Evolutionary conservation across 2,797 vertebrate species (phyloP).

Genomic region (Channallabes apus): DNA sequence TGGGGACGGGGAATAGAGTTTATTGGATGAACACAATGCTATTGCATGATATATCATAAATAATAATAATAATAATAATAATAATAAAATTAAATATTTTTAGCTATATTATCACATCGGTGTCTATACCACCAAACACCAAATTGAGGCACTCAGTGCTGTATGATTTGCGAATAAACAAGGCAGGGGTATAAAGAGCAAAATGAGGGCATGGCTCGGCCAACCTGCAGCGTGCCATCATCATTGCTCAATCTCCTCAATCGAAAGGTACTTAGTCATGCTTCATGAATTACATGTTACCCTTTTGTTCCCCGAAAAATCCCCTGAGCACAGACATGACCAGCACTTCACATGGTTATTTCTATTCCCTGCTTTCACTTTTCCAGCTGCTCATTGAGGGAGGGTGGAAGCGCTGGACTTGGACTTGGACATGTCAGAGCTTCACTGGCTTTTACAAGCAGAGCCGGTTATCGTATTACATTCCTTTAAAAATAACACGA

Average conservation of each 20-base stretch:
- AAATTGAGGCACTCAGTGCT: not conserved
- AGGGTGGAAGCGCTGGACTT: not conserved
- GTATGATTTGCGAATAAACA: not conserved
- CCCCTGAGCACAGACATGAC: constrained; percentile 2
- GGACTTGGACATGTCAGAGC: not conserved
- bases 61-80: no score
- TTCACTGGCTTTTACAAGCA: constrained; percentile 9
- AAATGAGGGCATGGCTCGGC: not conserved
- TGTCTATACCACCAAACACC: not conserved
- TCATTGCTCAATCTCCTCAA: constrained; percentile 24
- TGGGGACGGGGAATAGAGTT: not conserved
- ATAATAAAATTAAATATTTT: not conserved
- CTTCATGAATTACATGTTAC: constrained; percentile 22
- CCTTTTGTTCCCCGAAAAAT: constrained; percentile 14
- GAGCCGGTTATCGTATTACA: constrained; percentile 36
- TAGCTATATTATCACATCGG: not conserved
- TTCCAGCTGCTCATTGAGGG: not conserved
- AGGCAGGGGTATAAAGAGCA: not conserved
- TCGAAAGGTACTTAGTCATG: constrained; percentile 39
- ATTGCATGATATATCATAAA: not conserved
- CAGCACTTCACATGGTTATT: not conserved
- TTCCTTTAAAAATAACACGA: constrained; percentile 45
- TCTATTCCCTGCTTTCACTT: not conserved
- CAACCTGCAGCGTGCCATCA: constrained; percentile 17
- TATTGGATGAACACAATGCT: not conserved